Evolutionary conservation across 2,888 invertebrate species (phyloP), one percentile per base, ranked within the genome.

Genomic region (Ormyrus labotus): DNA sequence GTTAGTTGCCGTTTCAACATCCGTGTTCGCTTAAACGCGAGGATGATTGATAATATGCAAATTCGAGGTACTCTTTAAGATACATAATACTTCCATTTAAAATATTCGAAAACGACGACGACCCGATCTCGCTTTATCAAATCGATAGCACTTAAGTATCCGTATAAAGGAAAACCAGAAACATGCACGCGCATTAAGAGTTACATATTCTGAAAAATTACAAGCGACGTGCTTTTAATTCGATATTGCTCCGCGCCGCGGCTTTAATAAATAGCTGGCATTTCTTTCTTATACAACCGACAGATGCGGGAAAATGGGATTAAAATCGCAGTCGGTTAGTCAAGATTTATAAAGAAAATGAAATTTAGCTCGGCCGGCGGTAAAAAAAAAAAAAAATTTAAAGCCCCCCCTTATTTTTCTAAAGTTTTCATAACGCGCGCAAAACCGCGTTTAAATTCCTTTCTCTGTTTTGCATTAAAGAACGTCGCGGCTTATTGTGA

Each of bases 31-130:
- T 13, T 58, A 7, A 57, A 55, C 76, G 11, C n/a, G 64, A 51
- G 77, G 64, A 71, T 78, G 77, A 78, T 78, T 78, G 77, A 78
- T 78, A 78, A 78, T 71, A 71, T 78, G 70, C 71, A 71, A 71
- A 78, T 70, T 61, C 19, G 77, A 34, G 57, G 5, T 34, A 8
- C 77, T 78, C 71, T 78, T 78, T 78, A 70, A 70, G 70, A 71
- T 71, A 78, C 77, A 78, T 70, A 78, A 78, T 71, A 65, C 71
- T 45, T 70, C 77, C 71, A 78, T 78, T 78, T 78, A 65, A 34
- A 58, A 65, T 51, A 48, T 55, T 55, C 70, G 60, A 53, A 48
- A 73, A 64, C 50, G 64, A 73, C 50, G 64, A 73, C 64, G 57
- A 55, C 13, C 55, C 9, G 63, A 55, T 64, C 57, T 64, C 64